Evolutionary conservation across 2,888 invertebrate genomes (phyloP), one percentile per base, ranked within the genome.

Genomic region (Apotomis turbidana): DNA sequence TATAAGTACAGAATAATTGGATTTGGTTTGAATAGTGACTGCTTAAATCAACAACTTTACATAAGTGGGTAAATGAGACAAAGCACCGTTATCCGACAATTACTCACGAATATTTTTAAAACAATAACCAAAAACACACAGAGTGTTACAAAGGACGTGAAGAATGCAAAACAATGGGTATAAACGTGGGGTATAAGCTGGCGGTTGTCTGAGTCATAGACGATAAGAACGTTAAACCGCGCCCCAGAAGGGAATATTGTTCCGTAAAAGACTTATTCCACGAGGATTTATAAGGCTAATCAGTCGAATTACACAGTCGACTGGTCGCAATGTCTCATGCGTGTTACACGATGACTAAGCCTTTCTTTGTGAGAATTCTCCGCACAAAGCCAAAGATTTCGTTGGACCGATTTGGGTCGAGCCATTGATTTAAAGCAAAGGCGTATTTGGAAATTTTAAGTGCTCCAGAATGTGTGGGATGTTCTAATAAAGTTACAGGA

Each of bases 361-460:
- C 74, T 78, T 79, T 79, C 75, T 79, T 78, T 76, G 76, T 75
- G 73, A 74, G 74, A 75, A 76, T 49, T 60, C 57, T 57, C 36
- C 15, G 54, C 63, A 72, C 68, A 77, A 74, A 69, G 73, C 69
- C 76, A 61, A 70, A 73, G 71, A 67, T 76, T 63, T 71, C 6
- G 68, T 57, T 58, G 38, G 46, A 49, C 44, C 58, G 51, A 52
- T 52, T 64, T 59, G 64, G 44, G 66, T 46, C 38, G 46, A 38
- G 67, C n/a, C 15, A 46, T 41, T 55, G 49, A 58, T 54, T 6
- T 63, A 46, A 57, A 60, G 13, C 38, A 44, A 49, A 27, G 46
- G 55, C 55, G 57, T 67, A 46, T 8, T 36, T 57, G 36, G 6
- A 66, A 54, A 52, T 68, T 49, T 52, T 44, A 49, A 52, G 41